Evolutionary conservation across 1,140 invertebrate species (phyloP), one percentile per base, ranked within the genome.

Genomic region (Lordiphosa collinella): DNA sequence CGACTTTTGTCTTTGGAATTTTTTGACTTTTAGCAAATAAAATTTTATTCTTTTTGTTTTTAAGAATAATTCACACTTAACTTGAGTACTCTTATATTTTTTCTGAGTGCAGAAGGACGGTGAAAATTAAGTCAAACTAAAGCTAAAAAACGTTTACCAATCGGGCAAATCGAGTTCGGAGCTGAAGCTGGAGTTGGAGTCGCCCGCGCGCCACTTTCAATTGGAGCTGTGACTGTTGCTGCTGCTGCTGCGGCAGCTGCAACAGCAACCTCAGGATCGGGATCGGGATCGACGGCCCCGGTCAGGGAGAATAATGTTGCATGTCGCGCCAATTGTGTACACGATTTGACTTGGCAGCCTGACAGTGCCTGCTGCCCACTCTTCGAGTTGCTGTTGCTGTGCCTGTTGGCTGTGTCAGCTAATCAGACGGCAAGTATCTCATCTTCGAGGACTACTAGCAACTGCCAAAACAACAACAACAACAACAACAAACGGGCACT

Each of bases 51-150:
- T n/a, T 18, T 22, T 22, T 4, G 18, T 22, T 3, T 5, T 29
- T 29, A 29, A 29, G 25, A 29, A 29, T 2, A 7, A 0, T 8
- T 29, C 25, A 29, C 1, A 8, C 25, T 29, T 29, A 29, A 29
- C 8, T 8, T 29, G 2, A 29, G 7, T 29, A 29, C 25, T 29
- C 7, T 8, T 8, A n/a, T 2, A 0, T 29, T 29, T 29, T 29
- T 8, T 29, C 25, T 29, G 25, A 29, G 25, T 29, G 25, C 36
- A 55, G 61, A 56, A 66, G 51, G 56, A 51, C 58, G 79, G 76
- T 87, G 85, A 87, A 87, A 87, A 87, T 87, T 87, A 87, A 87
- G 85, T 87, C 85, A 87, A 85, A 78, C 79, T 84, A 48, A 51
- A 50, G 40, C 68, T 49, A 68, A 37, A 37, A 59, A 84, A 71